Evolutionary conservation across 2,797 vertebrate species (phyloP), one percentile per base, ranked within the genome.

Genomic region (Mionectes olivaceus): DNA sequence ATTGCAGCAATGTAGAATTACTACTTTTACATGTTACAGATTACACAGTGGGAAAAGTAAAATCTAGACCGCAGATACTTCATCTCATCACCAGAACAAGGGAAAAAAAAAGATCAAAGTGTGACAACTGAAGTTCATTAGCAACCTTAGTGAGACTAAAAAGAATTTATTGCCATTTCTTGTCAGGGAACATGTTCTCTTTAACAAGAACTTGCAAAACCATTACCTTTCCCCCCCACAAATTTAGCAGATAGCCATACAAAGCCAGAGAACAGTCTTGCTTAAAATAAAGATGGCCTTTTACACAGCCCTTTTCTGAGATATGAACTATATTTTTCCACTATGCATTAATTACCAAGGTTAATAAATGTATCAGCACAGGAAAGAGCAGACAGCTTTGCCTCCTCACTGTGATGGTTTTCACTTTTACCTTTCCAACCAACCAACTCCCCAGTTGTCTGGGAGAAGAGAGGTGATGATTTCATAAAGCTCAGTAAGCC

Each of bases 151-250:
- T 27, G 46, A 57, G 21, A 63, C 25, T 0, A 0, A 41, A 50
- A 90, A 69, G 43, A 63, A 83, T 52, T 65, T 67, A 52, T 18
- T 70, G 47, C 15, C 0, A 2, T 55, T 84, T 77, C 33, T 37
- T 47, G 73, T 5, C 16, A 70, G 6, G 19, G 19, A 86, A 61
- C 15, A 3, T 4, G 4, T 39, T 86, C 28, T 44, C 56, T 85
- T 60, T 39, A 74, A 56, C 2, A 77, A 83, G 28, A 85, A 74
- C 19, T 83, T 37, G 28, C 13, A 90, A 89, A 47, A 71, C 7
- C 32, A 50, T 27, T 46, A 3, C 11, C 19, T 50, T 32, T 32
- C 11, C 0, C 0, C 11, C 25, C 19, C 3, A 2, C 17, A 24
- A 52, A 19, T 49, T 56, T n/a, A 77, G 55, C 41, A 83, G 68